These are phyloP conservation scores for Eulacestoma nigropectus DNA, from an alignment of 2,113 vertebrate genomes.

Conservation along the genomic window DNA sequence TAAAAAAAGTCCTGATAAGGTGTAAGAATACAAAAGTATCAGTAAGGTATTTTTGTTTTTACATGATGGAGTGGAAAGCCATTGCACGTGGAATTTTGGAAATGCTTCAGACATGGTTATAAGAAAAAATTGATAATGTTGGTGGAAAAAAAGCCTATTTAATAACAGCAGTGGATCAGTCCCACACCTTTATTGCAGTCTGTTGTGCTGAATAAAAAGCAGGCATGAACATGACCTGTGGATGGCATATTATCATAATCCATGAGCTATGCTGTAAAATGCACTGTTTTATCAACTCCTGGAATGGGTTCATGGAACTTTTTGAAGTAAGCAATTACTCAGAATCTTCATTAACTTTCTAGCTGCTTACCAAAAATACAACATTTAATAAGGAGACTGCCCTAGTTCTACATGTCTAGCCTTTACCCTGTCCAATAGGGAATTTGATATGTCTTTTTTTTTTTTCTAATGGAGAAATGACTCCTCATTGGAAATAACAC, in stretches of 20 bases:
- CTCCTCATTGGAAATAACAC: neutral
- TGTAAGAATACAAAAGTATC: neutral
- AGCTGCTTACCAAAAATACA: neutral
- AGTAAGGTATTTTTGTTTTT: neutral
- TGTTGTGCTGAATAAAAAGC: constrained; percentile 39
- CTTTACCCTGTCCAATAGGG: neutral
- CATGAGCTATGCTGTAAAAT: constrained; percentile 56
- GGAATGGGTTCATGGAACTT: constrained; percentile 50
- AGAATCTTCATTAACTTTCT: constrained; percentile 28
- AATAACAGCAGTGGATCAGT: constrained; percentile 22
- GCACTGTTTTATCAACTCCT: constrained; percentile 48
- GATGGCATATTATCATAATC: constrained; percentile 50
- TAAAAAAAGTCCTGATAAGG: neutral
- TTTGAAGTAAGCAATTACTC: neutral
- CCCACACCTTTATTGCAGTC: constrained; percentile 32
- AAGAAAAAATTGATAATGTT: constrained; percentile 11
- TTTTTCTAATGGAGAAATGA: neutral
- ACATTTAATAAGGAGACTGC: neutral
- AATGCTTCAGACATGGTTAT: constrained; percentile 33
- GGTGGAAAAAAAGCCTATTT: neutral
- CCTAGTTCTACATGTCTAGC: neutral
- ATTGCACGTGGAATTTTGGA: constrained; percentile 27
- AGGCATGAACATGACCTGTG: constrained; percentile 63
- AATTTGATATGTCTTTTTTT: neutral
- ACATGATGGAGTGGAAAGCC: neutral